Evolutionary conservation across 2,888 invertebrate genomes (phyloP).

Genomic region (Tenthredo amoena): DNA sequence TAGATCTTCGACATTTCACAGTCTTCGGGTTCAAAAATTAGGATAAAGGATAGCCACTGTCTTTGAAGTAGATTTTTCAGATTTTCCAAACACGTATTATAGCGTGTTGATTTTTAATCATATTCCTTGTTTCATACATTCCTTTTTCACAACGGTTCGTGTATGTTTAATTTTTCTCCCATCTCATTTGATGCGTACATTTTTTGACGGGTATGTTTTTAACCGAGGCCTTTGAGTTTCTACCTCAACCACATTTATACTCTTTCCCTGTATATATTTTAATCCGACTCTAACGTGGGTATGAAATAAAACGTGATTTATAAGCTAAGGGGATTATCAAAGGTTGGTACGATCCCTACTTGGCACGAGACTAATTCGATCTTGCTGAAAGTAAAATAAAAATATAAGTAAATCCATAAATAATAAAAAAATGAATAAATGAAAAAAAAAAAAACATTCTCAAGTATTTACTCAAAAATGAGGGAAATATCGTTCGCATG

Average conservation of each 20-base stretch:
- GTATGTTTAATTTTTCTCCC: not conserved
- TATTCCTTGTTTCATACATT: not conserved
- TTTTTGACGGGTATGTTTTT: not conserved
- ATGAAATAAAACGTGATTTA: conserved; percentile 14
- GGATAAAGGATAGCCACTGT: not conserved
- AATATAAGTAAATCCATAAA: not conserved
- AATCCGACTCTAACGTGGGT: not conserved
- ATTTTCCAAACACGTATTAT: not conserved
- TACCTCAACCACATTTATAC: not conserved
- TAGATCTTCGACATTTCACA: not conserved
- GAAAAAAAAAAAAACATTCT: not conserved
- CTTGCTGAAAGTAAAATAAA: not conserved
- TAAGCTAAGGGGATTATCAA: conserved; percentile 10
- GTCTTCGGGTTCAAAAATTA: not conserved
- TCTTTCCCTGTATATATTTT: not conserved
- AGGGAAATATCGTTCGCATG: not conserved
- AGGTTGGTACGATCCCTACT: not conserved
- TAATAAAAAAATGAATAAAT: not conserved
- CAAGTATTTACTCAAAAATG: not conserved
- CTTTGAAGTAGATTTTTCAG: not conserved
- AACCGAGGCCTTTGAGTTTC: not conserved
- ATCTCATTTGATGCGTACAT: not conserved
- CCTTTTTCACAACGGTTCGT: not conserved
- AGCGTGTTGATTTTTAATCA: not conserved
- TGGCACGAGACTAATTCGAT: not conserved